Conservation (phyloP, 2,113 vertebrate species). For the Misgurnus anguillicaudatus region DNA sequence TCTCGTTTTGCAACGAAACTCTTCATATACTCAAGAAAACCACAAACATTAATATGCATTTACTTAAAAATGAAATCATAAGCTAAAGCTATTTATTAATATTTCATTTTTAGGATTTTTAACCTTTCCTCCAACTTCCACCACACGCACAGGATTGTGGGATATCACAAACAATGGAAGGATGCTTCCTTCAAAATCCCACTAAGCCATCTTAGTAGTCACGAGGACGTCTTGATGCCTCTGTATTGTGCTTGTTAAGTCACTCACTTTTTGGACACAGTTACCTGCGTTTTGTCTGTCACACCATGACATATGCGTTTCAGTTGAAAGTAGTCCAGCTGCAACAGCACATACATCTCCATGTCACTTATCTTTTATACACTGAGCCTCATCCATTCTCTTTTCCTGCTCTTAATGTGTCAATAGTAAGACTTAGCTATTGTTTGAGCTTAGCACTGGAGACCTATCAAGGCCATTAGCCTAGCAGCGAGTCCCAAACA, state of each 20-base stretch:
- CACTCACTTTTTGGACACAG: not conserved
- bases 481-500: slow-evolving; percentile 45
- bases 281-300: not conserved
- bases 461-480: slow-evolving; percentile 44
- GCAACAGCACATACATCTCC: not conserved
- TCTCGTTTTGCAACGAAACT: too few relatives aligned
- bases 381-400: slow-evolving; percentile 32
- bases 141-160: too few relatives aligned
- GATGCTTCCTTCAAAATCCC: too few relatives aligned
- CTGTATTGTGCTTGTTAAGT: not conserved
- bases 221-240: too few relatives aligned
- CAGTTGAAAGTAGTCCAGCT: not conserved
- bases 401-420: slow-evolving; percentile 23
- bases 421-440: slow-evolving; percentile 7
- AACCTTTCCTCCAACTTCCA: too few relatives aligned
- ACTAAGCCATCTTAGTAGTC: too few relatives aligned
- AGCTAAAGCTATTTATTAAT: too few relatives aligned
- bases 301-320: not conserved
- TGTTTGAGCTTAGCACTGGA: slow-evolving; percentile 24
- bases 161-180: too few relatives aligned
- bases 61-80: too few relatives aligned
- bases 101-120: too few relatives aligned
- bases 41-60: too few relatives aligned
- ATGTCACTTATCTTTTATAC: slow-evolving; percentile 13
- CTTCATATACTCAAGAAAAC: too few relatives aligned